Evolutionary conservation across 1,140 invertebrate species (phyloP).

Genomic region (Argopecten irradians): DNA sequence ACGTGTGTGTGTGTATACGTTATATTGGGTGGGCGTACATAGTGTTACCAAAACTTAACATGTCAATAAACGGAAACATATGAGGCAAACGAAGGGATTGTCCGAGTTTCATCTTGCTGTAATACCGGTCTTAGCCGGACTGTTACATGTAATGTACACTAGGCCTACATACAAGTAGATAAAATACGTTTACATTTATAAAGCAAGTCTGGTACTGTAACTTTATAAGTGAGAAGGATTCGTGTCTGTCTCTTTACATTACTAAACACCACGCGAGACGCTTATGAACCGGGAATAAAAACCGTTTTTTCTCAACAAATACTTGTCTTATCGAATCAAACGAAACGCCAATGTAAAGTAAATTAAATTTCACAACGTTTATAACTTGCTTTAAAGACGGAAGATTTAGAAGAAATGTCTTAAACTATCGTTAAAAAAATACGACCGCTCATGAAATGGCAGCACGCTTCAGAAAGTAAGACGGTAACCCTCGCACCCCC

Average conservation of each 20-base stretch:
- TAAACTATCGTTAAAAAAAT: too few species aligned
- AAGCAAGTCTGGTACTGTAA: background rate
- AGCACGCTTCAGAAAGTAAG: too few species aligned
- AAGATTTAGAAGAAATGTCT: too few species aligned
- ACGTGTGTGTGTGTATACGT: background rate
- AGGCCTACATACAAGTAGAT: background rate
- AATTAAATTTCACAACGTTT: too few species aligned
- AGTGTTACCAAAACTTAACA: background rate
- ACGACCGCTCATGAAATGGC: too few species aligned
- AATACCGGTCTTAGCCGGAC: background rate
- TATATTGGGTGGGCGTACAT: background rate
- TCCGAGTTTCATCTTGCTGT: background rate
- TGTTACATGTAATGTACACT: too few species aligned
- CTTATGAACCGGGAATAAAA: background rate
- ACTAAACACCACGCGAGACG: background rate
- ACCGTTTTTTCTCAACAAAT: too few species aligned
- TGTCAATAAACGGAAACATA: background rate
- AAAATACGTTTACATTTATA: background rate
- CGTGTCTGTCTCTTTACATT: background rate
- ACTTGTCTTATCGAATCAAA: too few species aligned
- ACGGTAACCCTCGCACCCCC: too few species aligned
- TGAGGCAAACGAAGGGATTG: background rate
- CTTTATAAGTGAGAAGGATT: background rate
- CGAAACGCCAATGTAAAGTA: too few species aligned
- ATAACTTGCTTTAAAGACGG: too few species aligned